phyloP scores from a whole-genome alignment of 2,888 invertebrate species.

The Parapristionchus giblindavisi region DNA sequence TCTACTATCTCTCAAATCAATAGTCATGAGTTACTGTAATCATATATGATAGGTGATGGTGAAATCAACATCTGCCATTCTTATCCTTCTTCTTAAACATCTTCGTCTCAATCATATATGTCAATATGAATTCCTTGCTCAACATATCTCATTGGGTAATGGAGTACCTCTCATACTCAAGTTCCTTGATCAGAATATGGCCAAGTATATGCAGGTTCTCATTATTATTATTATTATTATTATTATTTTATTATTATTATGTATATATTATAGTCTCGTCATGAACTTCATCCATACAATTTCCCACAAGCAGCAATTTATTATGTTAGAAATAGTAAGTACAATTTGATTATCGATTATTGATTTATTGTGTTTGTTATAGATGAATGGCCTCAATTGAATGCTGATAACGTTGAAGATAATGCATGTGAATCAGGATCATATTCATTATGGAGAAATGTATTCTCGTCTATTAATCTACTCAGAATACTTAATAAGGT shows the following conservation, averaged over 20 bases:
- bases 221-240: neutral
- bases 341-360: neutral
- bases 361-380: constrained; percentile 4
- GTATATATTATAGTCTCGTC: constrained; percentile 78
- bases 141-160: constrained; percentile 78
- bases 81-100: constrained; percentile 91
- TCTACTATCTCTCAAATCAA: too few species aligned
- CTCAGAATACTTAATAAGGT: constrained; percentile 92
- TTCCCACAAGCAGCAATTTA: constrained; percentile 64
- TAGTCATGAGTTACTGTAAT: too few species aligned
- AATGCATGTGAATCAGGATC: constrained; percentile 45
- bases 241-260: neutral
- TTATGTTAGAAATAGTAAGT: constrained; percentile 60
- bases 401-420: constrained; percentile 62
- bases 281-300: constrained; percentile 73
- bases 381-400: constrained; percentile 67
- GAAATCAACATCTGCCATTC: constrained; percentile 89
- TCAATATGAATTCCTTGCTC: constrained; percentile 78
- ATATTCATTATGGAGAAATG: constrained; percentile 93
- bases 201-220: constrained; percentile 77
- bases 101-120: constrained; percentile 96
- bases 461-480: constrained; percentile 96
- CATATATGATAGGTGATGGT: constrained; percentile 91
- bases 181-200: constrained; percentile 97
- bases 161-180: constrained; percentile 97